phyloP scores from a whole-genome alignment of 2,888 invertebrate genomes.

The Siphlonurus alternatus region DNA sequence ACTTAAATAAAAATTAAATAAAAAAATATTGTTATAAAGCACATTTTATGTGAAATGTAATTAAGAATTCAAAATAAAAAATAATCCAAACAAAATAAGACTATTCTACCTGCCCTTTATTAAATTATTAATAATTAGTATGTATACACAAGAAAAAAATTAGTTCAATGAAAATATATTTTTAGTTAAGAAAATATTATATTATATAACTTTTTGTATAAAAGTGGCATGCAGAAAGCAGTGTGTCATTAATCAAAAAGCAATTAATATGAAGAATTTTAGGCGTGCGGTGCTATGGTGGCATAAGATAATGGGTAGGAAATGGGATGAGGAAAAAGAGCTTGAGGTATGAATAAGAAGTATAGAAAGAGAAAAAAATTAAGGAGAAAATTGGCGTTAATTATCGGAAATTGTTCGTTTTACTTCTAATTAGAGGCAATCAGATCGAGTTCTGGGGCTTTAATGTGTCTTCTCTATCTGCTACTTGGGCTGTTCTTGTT shows the following conservation, averaged over 20 bases:
- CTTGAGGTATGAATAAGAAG: background rate
- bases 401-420: background rate
- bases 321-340: background rate
- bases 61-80: too few species aligned
- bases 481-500: too few species aligned
- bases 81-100: too few species aligned
- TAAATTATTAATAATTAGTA: too few species aligned
- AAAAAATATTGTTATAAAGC: too few species aligned
- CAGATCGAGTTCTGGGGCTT: background rate
- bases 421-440: background rate
- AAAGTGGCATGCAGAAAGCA: background rate
- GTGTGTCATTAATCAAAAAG: slow-evolving; percentile 2
- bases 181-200: too few species aligned
- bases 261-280: background rate
- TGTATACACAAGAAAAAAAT: too few species aligned
- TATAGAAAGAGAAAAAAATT: background rate
- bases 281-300: background rate
- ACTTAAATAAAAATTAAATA: too few species aligned
- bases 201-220: too few species aligned
- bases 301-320: background rate
- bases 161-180: too few species aligned
- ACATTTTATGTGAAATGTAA: too few species aligned
- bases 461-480: background rate
- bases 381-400: background rate
- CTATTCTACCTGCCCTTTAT: too few species aligned